Evolutionary conservation across 2,888 invertebrate species (phyloP), one percentile per base, ranked within the genome.

Genomic region (Eristalis tenax): DNA sequence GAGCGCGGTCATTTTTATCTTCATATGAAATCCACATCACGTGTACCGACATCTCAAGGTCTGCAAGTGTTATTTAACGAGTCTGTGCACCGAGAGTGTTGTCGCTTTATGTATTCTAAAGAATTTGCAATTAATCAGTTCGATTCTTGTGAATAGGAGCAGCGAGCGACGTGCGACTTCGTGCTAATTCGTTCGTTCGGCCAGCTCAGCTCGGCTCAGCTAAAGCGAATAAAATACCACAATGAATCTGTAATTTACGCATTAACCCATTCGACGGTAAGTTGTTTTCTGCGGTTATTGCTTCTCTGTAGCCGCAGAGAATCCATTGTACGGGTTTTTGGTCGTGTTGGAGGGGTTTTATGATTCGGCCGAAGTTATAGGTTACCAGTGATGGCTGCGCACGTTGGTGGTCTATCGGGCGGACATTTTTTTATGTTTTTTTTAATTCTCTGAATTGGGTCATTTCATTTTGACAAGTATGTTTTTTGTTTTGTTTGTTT

Each of bases 41-140:
- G 76, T 87, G 83, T 76, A 43, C 22, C 28, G 66, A 64, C 75
- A 64, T 76, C 50, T 83, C 87, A 87, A 87, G 87, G 87, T 65
- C 76, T 83, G 35, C 87, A 75, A 87, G 87, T 87, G 83, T 13
- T 83, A 80, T 87, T 87, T 87, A 57, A 71, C 83, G 66, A 38
- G 76, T 65, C 50, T 22, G 76, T 35, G 15, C 56, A 35, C 40
- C 11, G 35, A 13, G 18, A 26, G 13, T n/a, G n/a, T 64, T 35
- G 65, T 26, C 18, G 43, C 59, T 64, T 75, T 64, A 32, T 11
- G 56, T 50, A n/a, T 74, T 85, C 65, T 32, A 32, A 76, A 56
- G 79, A 83, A 83, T 83, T 83, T 66, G 64, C 68, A 79, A 86
- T 74, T 65, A 23, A 78, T 78, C 35, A 69, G 63, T 77, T 43